Base-by-base conservation (phyloP, 2,797 vertebrate species). In the Sebastes jordani region DNA sequence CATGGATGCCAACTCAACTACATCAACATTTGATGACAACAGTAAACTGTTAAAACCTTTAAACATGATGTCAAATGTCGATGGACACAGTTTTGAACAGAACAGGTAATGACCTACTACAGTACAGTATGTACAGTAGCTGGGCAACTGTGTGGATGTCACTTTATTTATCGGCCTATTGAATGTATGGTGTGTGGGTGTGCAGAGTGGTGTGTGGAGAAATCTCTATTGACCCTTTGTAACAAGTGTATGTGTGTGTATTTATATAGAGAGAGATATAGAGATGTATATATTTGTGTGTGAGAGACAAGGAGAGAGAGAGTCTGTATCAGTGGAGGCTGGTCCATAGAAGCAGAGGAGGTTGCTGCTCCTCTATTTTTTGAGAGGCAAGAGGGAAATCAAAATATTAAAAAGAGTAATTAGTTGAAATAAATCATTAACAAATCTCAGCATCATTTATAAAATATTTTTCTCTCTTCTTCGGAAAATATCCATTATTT, bases 221-320 rank as follows among this genome's bases (percentile, higher is more conserved):
- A 20, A 56, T 62, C 62, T 67, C 55, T 34, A 29, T 55, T 79
- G 65, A 55, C 66, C 59, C 55, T 61, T 70, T 22, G 65, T 70
- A 74, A 71, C 59, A 73, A 62, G 16, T 64, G 52, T 65, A 4
- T 60, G 42, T 75, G 25, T 75, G 25, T 29, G n/a, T 73, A 14
- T 62, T 7, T 23, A 42, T 34, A 29, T 32, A 14, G 16, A 36
- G 25, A 59, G 25, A 49, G 58, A 7, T 49, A 49, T 49, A 20
- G 18, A 20, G 18, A 49, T 42, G 5, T 42, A 42, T 42, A 42
- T 42, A 14, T 42, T 6, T 42, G 2, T 42, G 13, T 42, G 13
- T 14, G 13, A 42, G 13, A 42, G 13, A 42, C 0, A 42, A 13
- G 13, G 13, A 14, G 38, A 42, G 38, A 42, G 38, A 42, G 38